Evolutionary conservation across 53 echinoderm and acorn worm species (phyloP), one percentile per base, ranked within the genome.

Genomic region (Astropecten irregularis): DNA sequence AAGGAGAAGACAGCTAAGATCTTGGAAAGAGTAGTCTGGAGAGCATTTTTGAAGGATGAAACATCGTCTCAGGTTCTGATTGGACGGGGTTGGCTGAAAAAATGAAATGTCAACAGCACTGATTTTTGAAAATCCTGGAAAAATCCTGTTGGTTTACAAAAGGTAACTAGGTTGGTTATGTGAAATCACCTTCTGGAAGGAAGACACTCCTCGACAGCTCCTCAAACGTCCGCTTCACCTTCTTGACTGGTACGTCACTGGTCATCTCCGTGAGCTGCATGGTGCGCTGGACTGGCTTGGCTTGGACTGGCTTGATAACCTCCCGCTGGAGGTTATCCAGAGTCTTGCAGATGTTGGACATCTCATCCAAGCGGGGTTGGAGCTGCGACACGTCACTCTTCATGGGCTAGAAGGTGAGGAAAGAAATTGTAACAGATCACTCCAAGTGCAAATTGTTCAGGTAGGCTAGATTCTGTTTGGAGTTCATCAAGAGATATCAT

Each of bases 101-200:
- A n/a, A n/a, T n/a, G n/a, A n/a, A n/a, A n/a, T n/a, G n/a, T n/a
- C n/a, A n/a, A n/a, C n/a, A n/a, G n/a, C n/a, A n/a, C n/a, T n/a
- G n/a, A n/a, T n/a, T n/a, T n/a, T n/a, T n/a, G n/a, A n/a, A n/a
- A n/a, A n/a, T n/a, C n/a, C n/a, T n/a, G n/a, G n/a, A n/a, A n/a
- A n/a, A n/a, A n/a, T n/a, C n/a, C n/a, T n/a, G n/a, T n/a, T n/a
- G n/a, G n/a, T n/a, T n/a, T n/a, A n/a, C n/a, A n/a, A n/a, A n/a
- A n/a, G n/a, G n/a, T n/a, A n/a, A n/a, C n/a, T n/a, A n/a, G n/a
- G n/a, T n/a, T n/a, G n/a, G n/a, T n/a, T n/a, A n/a, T n/a, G n/a
- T n/a, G n/a, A n/a, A n/a, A 89, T 40, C 36, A 95, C 95, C 93
- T 71, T 93, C 77, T 13, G 91, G 93, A 13, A 91, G 57, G 38